Percentiles rank a stretch among this genome's conserved stretches.
Evolutionary conservation across 2,113 vertebrate species (phyloP).

Genomic region (Trematocara variabile): DNA sequence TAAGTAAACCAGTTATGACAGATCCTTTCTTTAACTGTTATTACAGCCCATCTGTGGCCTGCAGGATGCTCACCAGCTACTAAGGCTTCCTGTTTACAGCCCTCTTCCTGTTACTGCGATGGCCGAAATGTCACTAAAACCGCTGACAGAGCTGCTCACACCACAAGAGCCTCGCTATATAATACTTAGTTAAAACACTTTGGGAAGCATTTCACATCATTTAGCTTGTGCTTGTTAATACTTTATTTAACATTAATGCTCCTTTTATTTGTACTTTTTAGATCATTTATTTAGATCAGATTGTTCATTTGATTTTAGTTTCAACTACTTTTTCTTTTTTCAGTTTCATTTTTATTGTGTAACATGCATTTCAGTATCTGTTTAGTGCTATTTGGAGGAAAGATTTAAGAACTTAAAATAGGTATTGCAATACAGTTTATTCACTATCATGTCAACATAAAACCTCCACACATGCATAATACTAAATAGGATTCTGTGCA

Average conservation of each 20-base stretch:
- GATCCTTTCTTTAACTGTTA: not conserved
- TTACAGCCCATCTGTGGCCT: not conserved
- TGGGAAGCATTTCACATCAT: not conserved
- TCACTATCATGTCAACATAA: not conserved
- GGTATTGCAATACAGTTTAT: not conserved
- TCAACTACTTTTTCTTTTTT: not conserved
- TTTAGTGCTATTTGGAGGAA: not conserved
- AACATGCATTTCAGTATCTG: not conserved
- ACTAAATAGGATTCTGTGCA: not conserved
- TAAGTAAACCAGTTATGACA: not conserved
- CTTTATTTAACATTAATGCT: not conserved
- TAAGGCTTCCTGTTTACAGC: not conserved
- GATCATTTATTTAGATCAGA: not conserved
- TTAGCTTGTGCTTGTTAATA: not conserved
- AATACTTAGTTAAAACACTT: not conserved
- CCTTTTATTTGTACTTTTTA: not conserved
- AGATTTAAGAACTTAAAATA: not conserved
- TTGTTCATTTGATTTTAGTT: not conserved
- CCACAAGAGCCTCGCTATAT: accelerated
- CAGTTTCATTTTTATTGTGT: not conserved
- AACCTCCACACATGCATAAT: not conserved
- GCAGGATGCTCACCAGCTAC: not conserved
- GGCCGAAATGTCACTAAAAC: not conserved
- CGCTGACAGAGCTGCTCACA: not conserved
- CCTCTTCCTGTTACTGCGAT: not conserved